These are phyloP conservation scores for Entomyzon cyanotis DNA, from an alignment of 2,113 vertebrate species.

Conservation along the genomic window DNA sequence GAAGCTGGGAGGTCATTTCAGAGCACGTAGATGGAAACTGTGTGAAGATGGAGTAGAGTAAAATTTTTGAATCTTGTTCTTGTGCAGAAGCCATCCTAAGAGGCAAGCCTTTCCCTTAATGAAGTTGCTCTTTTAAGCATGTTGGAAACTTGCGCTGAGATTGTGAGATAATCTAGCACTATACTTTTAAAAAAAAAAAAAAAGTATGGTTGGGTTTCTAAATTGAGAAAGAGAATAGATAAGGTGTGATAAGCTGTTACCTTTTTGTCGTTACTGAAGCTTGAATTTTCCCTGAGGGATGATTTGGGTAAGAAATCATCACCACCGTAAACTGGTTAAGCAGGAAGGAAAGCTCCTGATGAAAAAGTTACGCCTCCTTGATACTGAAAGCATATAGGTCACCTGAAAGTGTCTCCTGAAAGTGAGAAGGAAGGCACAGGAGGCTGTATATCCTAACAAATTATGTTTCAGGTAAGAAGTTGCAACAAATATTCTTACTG, in stretches of 20 bases:
- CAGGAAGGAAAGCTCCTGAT: conserved; percentile 42
- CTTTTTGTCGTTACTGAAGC: neutral
- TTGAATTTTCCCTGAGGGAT: conserved; percentile 35
- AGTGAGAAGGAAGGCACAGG: neutral
- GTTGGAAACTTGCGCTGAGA: neutral
- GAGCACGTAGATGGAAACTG: neutral
- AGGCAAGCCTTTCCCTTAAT: neutral
- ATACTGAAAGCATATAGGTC: conserved; percentile 18
- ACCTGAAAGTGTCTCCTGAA: neutral
- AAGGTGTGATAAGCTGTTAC: neutral
- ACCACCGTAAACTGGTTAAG: conserved; percentile 43
- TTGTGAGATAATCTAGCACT: neutral
- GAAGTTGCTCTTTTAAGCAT: neutral
- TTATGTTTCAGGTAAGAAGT: conserved; percentile 34
- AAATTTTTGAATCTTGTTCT: neutral
- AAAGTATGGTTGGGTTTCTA: neutral
- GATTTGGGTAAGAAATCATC: conserved; percentile 17
- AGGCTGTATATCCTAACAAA: neutral
- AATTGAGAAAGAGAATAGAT: neutral
- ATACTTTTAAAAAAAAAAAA: no score
- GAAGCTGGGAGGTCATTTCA: neutral
- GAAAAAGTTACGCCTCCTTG: neutral
- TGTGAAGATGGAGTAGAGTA: neutral
- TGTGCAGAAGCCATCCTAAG: neutral
- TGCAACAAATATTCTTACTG: neutral